Evolutionary conservation across 2,797 vertebrate species (phyloP).

Genomic region (Neoniphon sammara): DNA sequence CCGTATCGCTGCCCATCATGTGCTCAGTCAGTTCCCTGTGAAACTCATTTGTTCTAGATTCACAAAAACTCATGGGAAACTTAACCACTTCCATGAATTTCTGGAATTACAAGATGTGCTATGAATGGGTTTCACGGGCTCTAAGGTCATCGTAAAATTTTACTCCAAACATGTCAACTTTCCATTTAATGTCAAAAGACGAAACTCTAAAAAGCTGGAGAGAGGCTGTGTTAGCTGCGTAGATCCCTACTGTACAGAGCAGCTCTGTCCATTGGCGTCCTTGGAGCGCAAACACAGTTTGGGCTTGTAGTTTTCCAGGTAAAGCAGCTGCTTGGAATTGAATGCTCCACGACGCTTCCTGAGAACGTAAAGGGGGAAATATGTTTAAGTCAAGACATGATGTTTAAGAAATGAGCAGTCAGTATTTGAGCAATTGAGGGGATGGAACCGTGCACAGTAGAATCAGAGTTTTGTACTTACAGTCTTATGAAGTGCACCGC

Average conservation of each 20-base stretch:
- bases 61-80: neutral
- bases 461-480: constrained; percentile 79
- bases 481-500: constrained; percentile 97
- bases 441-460: neutral
- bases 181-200: constrained; percentile 14
- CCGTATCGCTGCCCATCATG: neutral
- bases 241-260: constrained; percentile 89
- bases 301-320: constrained; percentile 96
- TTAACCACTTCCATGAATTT: neutral
- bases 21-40: neutral
- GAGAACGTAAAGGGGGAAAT: constrained; percentile 56
- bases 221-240: neutral
- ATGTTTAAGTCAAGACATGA: neutral
- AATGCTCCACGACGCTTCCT: constrained; percentile 97
- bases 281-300: constrained; percentile 95
- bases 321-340: constrained; percentile 97
- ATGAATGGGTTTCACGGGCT: neutral
- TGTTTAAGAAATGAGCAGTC: neutral
- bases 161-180: constrained; percentile 11
- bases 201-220: constrained; percentile 23
- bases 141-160: neutral
- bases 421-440: neutral
- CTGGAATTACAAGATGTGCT: neutral
- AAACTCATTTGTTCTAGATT: neutral
- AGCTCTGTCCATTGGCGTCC: constrained; percentile 92